These are phyloP conservation scores for Odontocolon sp. DNA, from an alignment of 2,888 invertebrate species.

Conservation along the genomic window DNA sequence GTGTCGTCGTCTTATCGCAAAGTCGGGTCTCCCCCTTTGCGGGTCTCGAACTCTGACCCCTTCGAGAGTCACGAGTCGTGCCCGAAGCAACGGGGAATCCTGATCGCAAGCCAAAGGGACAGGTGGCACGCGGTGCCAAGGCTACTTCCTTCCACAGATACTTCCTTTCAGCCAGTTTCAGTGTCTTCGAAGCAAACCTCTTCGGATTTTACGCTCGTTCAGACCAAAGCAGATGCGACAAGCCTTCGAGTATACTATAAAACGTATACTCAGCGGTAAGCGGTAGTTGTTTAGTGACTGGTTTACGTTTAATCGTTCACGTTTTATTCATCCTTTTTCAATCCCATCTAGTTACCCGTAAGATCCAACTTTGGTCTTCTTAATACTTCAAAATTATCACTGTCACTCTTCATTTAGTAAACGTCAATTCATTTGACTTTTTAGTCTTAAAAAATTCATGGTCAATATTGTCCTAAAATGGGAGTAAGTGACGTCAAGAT, in stretches of 20 bases:
- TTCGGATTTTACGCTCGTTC: conserved; percentile 32
- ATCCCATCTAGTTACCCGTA: neutral
- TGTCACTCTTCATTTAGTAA: too few species aligned
- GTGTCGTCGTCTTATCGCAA: conserved; percentile 51
- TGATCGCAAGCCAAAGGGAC: conserved; percentile 47
- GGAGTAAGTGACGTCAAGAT: too few species aligned
- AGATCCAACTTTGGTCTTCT: neutral
- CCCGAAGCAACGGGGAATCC: conserved; percentile 14
- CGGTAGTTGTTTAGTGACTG: conserved; percentile 25
- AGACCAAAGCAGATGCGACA: conserved; percentile 40
- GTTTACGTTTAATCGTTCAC: conserved; percentile 24
- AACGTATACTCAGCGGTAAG: neutral
- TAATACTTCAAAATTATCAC: too few species aligned
- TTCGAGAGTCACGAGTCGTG: conserved; percentile 24
- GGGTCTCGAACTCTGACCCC: conserved; percentile 55
- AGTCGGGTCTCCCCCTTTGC: conserved; percentile 51
- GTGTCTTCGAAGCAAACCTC: neutral
- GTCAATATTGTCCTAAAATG: too few species aligned
- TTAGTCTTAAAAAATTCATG: too few species aligned
- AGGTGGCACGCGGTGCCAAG: conserved; percentile 58
- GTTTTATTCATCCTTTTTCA: conserved; percentile 1
- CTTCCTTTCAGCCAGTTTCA: conserved; percentile 32
- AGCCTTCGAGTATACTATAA: conserved; percentile 18
- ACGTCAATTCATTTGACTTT: too few species aligned
- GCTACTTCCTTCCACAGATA: conserved; percentile 45